Conservation (phyloP, 2,797 vertebrate genomes). For the Phaenicophaeus curvirostris region DNA sequence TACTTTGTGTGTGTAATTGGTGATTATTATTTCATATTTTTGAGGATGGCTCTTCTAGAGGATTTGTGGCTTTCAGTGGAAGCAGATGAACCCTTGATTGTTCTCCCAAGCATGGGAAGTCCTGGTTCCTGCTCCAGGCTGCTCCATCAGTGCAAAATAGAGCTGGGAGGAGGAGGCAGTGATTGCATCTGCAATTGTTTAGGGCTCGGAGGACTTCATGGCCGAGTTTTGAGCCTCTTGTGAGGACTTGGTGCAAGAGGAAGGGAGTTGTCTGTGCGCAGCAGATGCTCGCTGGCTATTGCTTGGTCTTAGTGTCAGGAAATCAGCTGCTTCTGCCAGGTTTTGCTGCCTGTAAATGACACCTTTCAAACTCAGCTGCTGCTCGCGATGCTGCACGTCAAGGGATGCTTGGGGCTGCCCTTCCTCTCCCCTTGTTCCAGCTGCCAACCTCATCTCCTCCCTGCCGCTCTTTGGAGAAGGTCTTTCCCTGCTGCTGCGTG, state of each 20-base stretch:
- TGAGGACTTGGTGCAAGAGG: not conserved
- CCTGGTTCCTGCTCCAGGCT: not conserved
- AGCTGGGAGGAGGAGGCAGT: not conserved
- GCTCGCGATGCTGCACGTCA: not conserved
- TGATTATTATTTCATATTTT: conserved; percentile 5
- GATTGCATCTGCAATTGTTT: not conserved
- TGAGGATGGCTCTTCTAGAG: not conserved
- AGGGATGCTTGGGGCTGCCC: not conserved
- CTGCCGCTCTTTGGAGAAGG: not conserved
- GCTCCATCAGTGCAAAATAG: not conserved
- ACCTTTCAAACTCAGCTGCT: conserved; percentile 14
- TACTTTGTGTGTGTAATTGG: conserved; percentile 45
- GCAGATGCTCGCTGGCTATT: conserved; percentile 4
- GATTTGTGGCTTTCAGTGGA: not conserved
- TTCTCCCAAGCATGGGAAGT: not conserved
- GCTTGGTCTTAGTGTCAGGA: not conserved
- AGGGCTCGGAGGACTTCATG: accelerated
- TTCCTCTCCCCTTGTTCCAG: not conserved
- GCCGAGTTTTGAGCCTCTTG: not conserved
- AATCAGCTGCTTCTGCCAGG: conserved; percentile 29
- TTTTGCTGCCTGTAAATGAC: not conserved
- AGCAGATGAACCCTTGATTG: not conserved
- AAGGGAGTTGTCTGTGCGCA: not conserved
- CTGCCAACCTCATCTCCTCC: not conserved
- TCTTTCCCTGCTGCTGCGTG: not conserved